Base-by-base conservation (phyloP, 2,113 vertebrate genomes). In the Clupea harengus region DNA sequence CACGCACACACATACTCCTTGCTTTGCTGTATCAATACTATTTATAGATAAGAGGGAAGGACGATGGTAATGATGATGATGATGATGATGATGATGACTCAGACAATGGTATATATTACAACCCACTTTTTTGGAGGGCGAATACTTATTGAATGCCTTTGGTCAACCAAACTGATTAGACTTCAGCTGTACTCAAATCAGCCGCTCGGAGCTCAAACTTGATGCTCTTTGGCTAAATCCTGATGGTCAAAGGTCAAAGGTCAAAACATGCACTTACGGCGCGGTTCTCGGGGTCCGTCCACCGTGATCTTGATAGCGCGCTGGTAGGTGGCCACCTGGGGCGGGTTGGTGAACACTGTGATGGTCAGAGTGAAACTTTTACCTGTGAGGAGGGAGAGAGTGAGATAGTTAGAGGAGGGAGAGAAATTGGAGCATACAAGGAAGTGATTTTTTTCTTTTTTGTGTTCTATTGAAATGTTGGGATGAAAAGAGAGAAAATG, bases 341-440 rank as follows among this genome's bases (percentile, higher is more conserved):
- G 97, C 84, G 98, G 98, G 92, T 96, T 99, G 89, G 97, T 99
- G 95, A 99, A 99, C 88, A 99, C 97, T 0, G 98, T 99, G 94
- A 99, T 99, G n/a, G 98, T 99, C 89, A 99, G 91, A 0, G 97
- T 98, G 89, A 99, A 99, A 88, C 98, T 99, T 93, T 99, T 99
- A 11, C 98, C 98, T 99, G 50, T n/a, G 25, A 82, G 85, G 60
- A 75, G 10, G 60, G 25, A n/a, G 10, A 60, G 32, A 45, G n/a
- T 50, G 49, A 45, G 49, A 44, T 32, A 57, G 82, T 60, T 11
- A 83, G 49, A 45, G 82, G 39, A 45, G 32, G 18, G 25, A 64
- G 15, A 82, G 45, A 32, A 4, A 7, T 9, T 11, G 47, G 13
- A 1, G 39, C 39, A 39, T 39, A 39, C 39, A 39, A 39, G 39